Evolutionary conservation across 2,888 invertebrate genomes (phyloP), one percentile per base, ranked within the genome.

Genomic region (Pachymerium ferrugineum): DNA sequence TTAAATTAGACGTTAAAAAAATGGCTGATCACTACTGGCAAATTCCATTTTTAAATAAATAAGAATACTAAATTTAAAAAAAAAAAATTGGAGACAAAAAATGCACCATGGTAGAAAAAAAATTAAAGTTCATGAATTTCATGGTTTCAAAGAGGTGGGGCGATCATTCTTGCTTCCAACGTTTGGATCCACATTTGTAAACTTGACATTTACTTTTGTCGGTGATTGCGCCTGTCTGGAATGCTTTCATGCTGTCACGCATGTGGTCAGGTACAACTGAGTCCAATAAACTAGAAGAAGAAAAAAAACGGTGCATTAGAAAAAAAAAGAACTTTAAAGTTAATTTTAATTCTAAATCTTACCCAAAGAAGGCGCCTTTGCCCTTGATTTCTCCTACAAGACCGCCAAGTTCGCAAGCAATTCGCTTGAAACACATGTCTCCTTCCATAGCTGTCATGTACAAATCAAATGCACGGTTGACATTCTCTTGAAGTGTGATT

Each of bases 401-500:
- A 12, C 75, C 76, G 30, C 78, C 78, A 5, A 77, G 30, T 33
- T 78, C 77, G 75, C 78, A 78, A 5, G 76, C 76, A 3, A 78
- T 74, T 25, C 77, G 22, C 73, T 76, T 75, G 73, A 77, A 74
- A 72, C 78, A 78, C 30, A 75, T 31, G 22, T 78, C 77, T 1
- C 75, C 73, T 67, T 78, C 77, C 14, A 76, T 70, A 19, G 76
- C 77, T 1, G 75, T 75, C 22, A 74, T 70, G 76, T 77, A 77
- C 42, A 77, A 73, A n/a, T 67, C 74, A 71, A 76, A 72, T 22
- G 76, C 73, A n/a, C 38, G 68, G 42, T 76, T 76, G 19, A 76
- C 73, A 62, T 75, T 76, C 19, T 75, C 76, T n/a, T 76, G 74
- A 8, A 76, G 73, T 30, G 74, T 75, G 30, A 69, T 47, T 22